Conservation (phyloP, 2,888 invertebrate species). For the Campaea margaritaria region DNA sequence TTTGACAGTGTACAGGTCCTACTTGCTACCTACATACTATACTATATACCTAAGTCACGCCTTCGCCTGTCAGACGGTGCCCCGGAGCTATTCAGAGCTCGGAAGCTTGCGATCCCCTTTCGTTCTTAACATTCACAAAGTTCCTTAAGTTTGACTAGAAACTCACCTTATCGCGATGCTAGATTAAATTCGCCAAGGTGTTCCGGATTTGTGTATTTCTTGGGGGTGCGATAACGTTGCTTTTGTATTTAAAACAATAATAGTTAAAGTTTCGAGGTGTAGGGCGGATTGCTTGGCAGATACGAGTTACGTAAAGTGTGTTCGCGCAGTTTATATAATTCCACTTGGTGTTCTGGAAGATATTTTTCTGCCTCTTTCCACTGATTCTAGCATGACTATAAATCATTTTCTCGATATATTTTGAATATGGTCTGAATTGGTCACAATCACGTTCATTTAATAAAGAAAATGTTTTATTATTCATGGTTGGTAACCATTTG, state of each 20-base stretch:
- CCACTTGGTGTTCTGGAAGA: no score
- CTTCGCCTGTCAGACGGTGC: neutral
- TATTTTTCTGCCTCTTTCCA: no score
- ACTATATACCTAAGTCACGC: neutral
- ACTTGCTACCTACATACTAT: slow-evolving; percentile 2
- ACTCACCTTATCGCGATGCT: slow-evolving; percentile 6
- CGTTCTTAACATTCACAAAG: slow-evolving; percentile 5
- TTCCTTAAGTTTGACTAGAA: slow-evolving; percentile 6
- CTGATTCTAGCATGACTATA: no score
- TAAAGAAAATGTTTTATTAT: no score
- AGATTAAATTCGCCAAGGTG: slow-evolving; percentile 4
- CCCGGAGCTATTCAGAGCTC: slow-evolving; percentile 16
- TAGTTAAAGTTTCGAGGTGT: no score
- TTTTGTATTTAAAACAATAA: neutral
- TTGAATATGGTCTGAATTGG: no score
- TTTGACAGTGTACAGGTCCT: slow-evolving; percentile 4
- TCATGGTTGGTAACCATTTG: no score
- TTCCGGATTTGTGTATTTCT: neutral
- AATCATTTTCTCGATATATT: no score
- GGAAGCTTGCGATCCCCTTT: slow-evolving; percentile 7
- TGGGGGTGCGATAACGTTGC: neutral
- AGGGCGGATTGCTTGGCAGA: no score
- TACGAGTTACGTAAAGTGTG: no score
- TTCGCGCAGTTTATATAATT: no score
- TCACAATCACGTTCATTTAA: no score